Conservation (phyloP, 1,140 invertebrate species). For the Papilio xuthus region DNA sequence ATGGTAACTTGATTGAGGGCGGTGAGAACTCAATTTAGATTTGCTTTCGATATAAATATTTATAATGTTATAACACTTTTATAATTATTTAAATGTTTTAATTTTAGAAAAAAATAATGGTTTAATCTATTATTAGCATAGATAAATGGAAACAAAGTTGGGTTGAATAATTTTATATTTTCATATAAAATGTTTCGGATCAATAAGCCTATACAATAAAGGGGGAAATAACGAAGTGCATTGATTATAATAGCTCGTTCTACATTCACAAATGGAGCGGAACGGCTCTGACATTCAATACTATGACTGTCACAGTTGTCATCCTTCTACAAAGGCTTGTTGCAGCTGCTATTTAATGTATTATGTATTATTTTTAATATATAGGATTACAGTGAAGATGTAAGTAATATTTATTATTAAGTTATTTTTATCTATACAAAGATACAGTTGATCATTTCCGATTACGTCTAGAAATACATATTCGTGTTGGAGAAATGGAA, state of each 20-base stretch:
- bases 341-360: conserved; percentile 17
- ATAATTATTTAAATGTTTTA: background rate
- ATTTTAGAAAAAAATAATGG: background rate
- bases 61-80: conserved; percentile 11
- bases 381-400: background rate
- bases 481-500: background rate
- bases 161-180: background rate
- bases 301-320: conserved; percentile 12
- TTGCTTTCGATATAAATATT: conserved; percentile 27
- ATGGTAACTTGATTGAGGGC: conserved; percentile 54
- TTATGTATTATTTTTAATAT: background rate
- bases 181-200: background rate
- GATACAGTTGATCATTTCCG: background rate
- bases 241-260: conserved; percentile 28
- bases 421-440: background rate
- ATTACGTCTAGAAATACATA: background rate
- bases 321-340: conserved; percentile 4
- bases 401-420: background rate
- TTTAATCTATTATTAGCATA: background rate
- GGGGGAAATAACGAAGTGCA: background rate
- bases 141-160: background rate
- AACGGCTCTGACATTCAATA: conserved; percentile 24
- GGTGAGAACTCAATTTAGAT: conserved; percentile 39
- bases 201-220: conserved; percentile 9
- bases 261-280: conserved; percentile 25